Evolutionary conservation across 2,113 vertebrate species (phyloP).

Genomic region (Aramus guarauna): DNA sequence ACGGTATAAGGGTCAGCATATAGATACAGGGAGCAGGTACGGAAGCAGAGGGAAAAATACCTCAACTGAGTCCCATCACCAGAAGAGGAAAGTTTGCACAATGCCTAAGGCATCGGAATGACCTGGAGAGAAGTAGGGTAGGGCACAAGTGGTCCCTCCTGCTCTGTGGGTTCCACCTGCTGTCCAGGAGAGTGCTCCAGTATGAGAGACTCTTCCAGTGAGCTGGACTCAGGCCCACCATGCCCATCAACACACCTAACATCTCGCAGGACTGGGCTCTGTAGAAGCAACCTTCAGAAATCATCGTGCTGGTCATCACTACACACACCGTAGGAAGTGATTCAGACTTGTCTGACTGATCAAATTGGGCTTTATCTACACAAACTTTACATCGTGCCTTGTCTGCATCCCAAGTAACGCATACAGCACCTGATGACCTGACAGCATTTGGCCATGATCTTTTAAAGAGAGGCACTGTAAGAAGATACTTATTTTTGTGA

Average conservation of each 20-base stretch:
- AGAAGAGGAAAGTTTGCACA: not conserved
- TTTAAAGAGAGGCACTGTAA: not conserved
- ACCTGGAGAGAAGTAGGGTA: not conserved
- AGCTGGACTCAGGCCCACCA: rapidly evolving
- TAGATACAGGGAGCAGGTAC: not conserved
- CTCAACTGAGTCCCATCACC: rapidly evolving
- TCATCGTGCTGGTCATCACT: rapidly evolving
- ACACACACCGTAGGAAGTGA: rapidly evolving
- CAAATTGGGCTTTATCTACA: not conserved
- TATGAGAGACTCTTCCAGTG: not conserved
- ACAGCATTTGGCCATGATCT: not conserved
- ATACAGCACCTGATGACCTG: not conserved
- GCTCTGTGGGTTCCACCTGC: not conserved
- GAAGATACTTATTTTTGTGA: not conserved
- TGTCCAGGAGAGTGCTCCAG: rapidly evolving
- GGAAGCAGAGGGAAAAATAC: not conserved
- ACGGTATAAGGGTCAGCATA: not conserved
- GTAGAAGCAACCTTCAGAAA: too few relatives aligned
- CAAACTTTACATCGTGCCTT: rapidly evolving
- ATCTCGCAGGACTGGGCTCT: not conserved
- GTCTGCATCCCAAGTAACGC: rapidly evolving
- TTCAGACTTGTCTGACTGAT: not conserved
- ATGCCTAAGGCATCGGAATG: rapidly evolving
- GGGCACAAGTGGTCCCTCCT: not conserved
- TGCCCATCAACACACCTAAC: not conserved